A percentile compares a stretch with the other conserved stretches of the same genome.
phyloP scores from a whole-genome alignment of 2,888 invertebrate species.

The Stenodera caucasica region DNA sequence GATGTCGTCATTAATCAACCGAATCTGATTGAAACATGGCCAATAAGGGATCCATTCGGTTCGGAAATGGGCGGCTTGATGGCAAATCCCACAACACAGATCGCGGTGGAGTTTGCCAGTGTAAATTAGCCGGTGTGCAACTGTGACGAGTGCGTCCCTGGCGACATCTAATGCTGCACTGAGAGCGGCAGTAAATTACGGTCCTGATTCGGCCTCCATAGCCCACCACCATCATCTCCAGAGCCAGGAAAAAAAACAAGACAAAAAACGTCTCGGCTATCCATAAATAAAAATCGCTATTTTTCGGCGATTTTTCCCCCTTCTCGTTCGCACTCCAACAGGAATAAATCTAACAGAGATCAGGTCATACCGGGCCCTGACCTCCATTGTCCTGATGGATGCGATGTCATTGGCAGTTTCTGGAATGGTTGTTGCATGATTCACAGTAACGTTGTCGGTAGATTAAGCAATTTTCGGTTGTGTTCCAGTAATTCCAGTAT shows the following conservation, averaged over 20 bases:
- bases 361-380: too few relatives aligned
- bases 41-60: not conserved
- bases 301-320: too few relatives aligned
- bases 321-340: too few relatives aligned
- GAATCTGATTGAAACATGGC: not conserved
- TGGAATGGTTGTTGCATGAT: not conserved
- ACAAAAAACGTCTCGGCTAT: too few relatives aligned
- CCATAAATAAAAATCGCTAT: too few relatives aligned
- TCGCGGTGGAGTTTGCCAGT: conserved; percentile 34
- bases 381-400: not conserved
- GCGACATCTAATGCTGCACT: conserved; percentile 42
- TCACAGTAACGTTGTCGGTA: not conserved
- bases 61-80: not conserved
- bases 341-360: too few relatives aligned
- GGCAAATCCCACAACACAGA: conserved; percentile 43
- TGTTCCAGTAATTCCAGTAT: too few relatives aligned
- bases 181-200: conserved; percentile 46
- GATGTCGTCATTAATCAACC: too few relatives aligned
- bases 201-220: conserved; percentile 35
- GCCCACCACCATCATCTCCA: not conserved
- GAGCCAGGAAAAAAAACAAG: too few relatives aligned
- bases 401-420: not conserved
- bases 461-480: not conserved
- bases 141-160: conserved; percentile 49
- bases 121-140: conserved; percentile 47